Evolutionary conservation across 2,888 invertebrate species (phyloP).

Genomic region (Criorhina ranunculi): DNA sequence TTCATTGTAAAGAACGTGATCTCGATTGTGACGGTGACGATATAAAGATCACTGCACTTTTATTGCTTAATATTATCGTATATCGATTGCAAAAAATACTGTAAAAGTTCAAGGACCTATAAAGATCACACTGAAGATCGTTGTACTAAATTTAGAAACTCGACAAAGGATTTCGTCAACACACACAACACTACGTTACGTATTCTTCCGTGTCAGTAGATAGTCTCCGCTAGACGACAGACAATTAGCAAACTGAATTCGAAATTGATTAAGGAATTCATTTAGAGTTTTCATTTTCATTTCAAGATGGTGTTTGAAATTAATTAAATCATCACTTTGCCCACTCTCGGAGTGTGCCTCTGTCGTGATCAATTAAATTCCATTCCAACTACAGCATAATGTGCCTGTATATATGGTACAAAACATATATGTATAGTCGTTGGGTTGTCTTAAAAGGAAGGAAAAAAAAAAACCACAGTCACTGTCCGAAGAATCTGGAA

Average conservation of each 20-base stretch:
- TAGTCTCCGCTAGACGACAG: conserved; percentile 54
- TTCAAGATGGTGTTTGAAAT: conserved; percentile 43
- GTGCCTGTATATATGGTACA: conserved; percentile 1
- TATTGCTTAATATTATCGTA: conserved; percentile 47
- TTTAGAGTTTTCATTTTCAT: conserved; percentile 40
- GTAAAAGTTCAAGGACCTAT: conserved; percentile 71
- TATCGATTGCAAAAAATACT: conserved; percentile 61
- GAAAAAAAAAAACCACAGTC: no score
- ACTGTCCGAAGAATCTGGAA: conserved; percentile 34
- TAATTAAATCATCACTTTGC: conserved; percentile 75
- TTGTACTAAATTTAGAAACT: conserved; percentile 45
- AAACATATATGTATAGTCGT: no score
- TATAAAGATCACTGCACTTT: conserved; percentile 20
- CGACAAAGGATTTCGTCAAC: conserved; percentile 28
- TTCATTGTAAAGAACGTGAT: conserved; percentile 67
- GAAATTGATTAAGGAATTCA: conserved; percentile 73
- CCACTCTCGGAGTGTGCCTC: conserved; percentile 33
- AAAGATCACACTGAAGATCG: no score
- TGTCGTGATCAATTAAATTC: conserved; percentile 66
- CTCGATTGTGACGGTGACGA: conserved; percentile 49
- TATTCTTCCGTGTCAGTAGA: conserved; percentile 26
- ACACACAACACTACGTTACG: conserved; percentile 12
- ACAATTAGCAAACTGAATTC: conserved; percentile 72
- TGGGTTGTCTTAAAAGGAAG: no score
- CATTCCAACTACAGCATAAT: conserved; percentile 52